phyloP scores from a whole-genome alignment of 2,113 vertebrate genomes.

The Chinchilla lanigera region DNA sequence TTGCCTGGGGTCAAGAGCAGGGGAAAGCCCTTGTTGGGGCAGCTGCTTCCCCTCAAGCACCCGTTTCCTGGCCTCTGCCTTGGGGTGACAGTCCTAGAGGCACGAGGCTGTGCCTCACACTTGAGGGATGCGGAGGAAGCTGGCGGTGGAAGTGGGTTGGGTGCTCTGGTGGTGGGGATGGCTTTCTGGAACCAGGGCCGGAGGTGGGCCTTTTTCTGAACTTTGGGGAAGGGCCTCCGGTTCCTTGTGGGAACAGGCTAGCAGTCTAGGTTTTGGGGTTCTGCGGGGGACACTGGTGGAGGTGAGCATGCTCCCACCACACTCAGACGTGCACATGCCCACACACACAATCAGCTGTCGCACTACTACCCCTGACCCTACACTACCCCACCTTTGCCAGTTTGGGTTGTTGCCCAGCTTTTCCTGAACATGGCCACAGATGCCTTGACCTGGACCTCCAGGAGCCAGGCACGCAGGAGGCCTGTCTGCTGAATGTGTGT shows the following conservation, averaged over 20 bases:
- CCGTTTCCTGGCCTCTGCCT: background rate
- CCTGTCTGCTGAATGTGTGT: background rate
- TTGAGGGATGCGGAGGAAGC: background rate
- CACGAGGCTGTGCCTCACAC: background rate
- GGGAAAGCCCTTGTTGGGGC: background rate
- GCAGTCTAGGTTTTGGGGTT: background rate
- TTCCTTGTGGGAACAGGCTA: background rate
- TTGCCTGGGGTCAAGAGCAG: background rate
- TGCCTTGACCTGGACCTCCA: background rate
- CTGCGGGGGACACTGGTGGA: background rate
- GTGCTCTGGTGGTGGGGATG: background rate
- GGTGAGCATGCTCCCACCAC: background rate
- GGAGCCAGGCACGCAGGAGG: background rate
- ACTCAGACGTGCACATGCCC: background rate
- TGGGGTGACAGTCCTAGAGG: background rate
- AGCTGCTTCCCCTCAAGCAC: background rate
- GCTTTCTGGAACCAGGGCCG: background rate
- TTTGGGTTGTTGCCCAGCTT: background rate
- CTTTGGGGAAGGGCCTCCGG: background rate
- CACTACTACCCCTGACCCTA: background rate
- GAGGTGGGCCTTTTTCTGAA: conserved; percentile 7
- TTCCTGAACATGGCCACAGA: background rate
- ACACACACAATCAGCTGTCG: background rate
- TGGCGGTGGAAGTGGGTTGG: background rate
- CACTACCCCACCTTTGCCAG: background rate